phyloP scores from a whole-genome alignment of 2,797 vertebrate genomes.

The Chelon auratus region DNA sequence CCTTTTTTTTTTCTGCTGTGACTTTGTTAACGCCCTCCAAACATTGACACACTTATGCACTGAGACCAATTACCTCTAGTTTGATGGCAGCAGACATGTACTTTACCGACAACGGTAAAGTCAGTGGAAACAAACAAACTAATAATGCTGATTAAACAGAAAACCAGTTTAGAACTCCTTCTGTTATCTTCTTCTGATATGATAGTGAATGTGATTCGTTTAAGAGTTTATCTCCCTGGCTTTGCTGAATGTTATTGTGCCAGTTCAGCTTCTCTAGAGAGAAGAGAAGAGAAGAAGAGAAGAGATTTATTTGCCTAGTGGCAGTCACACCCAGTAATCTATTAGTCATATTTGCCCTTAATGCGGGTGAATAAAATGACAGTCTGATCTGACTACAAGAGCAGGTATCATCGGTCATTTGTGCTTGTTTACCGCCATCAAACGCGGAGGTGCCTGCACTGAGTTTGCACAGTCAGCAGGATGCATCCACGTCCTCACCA shows the following conservation, averaged over 20 bases:
- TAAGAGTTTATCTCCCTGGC: not conserved
- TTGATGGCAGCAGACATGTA: slow-evolving; percentile 6
- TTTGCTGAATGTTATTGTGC: slow-evolving; percentile 4
- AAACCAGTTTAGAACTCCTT: not conserved
- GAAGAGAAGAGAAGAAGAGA: not conserved
- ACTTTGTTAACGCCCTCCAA: slow-evolving; percentile 5
- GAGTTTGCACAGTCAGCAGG: slow-evolving; percentile 26
- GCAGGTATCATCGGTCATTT: not conserved
- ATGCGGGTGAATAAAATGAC: not conserved
- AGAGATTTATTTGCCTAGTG: slow-evolving; percentile 5
- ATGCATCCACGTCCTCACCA: slow-evolving; percentile 76
- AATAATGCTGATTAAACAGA: not conserved
- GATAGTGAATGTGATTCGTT: not conserved
- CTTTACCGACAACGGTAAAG: not conserved
- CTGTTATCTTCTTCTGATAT: not conserved
- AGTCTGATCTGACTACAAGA: not conserved
- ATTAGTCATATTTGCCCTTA: slow-evolving; percentile 18
- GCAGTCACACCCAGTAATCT: slow-evolving; percentile 11
- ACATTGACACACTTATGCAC: slow-evolving; percentile 4
- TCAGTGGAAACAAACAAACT: not conserved
- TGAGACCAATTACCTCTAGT: not conserved
- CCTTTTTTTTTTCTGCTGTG: slow-evolving; percentile 6
- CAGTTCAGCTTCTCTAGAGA: not conserved
- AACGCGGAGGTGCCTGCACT: slow-evolving; percentile 13
- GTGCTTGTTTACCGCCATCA: slow-evolving; percentile 32